Base-by-base conservation (phyloP, 2,797 vertebrate genomes). In the Danio aesculapii region DNA sequence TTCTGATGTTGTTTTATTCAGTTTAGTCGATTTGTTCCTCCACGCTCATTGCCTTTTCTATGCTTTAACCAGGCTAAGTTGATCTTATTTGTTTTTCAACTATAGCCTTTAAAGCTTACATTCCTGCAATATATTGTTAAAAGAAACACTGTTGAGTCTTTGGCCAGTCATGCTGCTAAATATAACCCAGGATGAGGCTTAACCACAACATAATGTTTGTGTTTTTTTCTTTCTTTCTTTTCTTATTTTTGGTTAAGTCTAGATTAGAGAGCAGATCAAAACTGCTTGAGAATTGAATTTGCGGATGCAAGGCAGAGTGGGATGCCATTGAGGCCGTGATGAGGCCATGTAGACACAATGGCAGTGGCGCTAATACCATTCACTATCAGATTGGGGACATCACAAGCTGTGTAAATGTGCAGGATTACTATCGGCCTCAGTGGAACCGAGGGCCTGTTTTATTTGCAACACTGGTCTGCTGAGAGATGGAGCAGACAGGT, bases 401-500 rank as follows among this genome's bases (percentile, higher is more conserved):
- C 41, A 73, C 47, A 80, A 57, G 52, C 50, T 19, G 58, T 72
- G 10, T 61, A 39, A 85, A 77, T 49, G 43, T 77, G 69, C 46
- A 77, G 66, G 59, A 79, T 79, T 74, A 85, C 57, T 53, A 77
- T 62, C 64, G 58, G 43, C 43, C 61, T 66, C 58, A 10, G 43
- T 39, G 70, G 41, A 46, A 79, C 67, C 49, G 8, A 39, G 49
- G 57, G 59, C 47, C 70, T 47, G 19, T 64, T 71, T 79, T 78
- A 67, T 84, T 84, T 82, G 70, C 64, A 70, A 58, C 55, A 46
- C 70, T 68, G 75, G 57, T 74, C 39, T 21, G 8, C 30, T 52
- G 64, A 55, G 63, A 75, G 57, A 70, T 81, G 55, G 19, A 49
- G 21, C 62, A 74, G 49, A 59, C 41, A 44, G 75, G 39, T 52